Percentiles rank a stretch among this genome's conserved stretches.
phyloP scores from a whole-genome alignment of 1,140 invertebrate genomes.

The Drosophila simulans region DNA sequence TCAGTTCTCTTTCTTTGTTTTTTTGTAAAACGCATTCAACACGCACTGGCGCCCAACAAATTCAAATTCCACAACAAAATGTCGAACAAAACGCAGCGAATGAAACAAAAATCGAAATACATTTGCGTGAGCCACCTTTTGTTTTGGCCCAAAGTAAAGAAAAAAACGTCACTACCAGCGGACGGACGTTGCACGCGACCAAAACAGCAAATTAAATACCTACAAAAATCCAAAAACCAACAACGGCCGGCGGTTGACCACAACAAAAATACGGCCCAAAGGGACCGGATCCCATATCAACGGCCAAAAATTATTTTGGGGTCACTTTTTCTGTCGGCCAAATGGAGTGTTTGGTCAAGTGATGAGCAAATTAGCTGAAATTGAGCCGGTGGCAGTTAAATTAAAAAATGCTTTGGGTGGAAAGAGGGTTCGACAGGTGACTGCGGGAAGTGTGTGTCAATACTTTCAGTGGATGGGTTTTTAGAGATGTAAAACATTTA shows the following conservation, averaged over 20 bases:
- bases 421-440: conserved; percentile 5
- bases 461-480: conserved; percentile 6
- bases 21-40: conserved; percentile 56
- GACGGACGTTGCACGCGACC: conserved; percentile 40
- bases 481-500: conserved; percentile 12
- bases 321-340: conserved; percentile 14
- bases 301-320: conserved; percentile 46
- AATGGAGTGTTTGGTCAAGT: conserved; percentile 69
- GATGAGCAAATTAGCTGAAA: conserved; percentile 79
- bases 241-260: conserved; percentile 28
- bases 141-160: conserved; percentile 14
- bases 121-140: conserved; percentile 44
- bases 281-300: conserved; percentile 45
- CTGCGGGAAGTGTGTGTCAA: conserved; percentile 18
- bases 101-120: conserved; percentile 30
- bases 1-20: conserved; percentile 28
- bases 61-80: conserved; percentile 30
- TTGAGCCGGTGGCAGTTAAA: conserved; percentile 59
- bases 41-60: conserved; percentile 63
- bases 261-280: conserved; percentile 26
- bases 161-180: conserved; percentile 24
- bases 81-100: conserved; percentile 51
- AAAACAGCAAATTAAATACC: conserved; percentile 32
- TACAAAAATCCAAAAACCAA: conserved; percentile 6
- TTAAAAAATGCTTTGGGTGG: conserved; percentile 47